Percentiles rank a stretch among this genome's conserved stretches.
Evolutionary conservation across 2,888 invertebrate species (phyloP).

Genomic region (Ischnus inquisitorius): DNA sequence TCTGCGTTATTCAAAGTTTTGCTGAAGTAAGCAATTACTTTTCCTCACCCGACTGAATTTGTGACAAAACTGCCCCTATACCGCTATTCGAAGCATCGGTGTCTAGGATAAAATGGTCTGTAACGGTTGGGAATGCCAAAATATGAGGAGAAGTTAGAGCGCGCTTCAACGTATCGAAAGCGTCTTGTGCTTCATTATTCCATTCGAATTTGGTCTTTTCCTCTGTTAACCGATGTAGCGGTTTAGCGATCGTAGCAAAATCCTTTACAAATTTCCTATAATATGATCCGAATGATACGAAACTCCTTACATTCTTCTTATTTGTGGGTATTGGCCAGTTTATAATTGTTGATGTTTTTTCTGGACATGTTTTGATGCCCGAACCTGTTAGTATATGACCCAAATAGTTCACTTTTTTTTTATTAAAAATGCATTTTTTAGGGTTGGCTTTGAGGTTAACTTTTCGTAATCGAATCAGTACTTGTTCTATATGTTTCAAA

Average conservation of each 20-base stretch:
- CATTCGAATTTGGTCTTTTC: constrained; percentile 33
- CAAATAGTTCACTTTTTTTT: constrained; percentile 16
- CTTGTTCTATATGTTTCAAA: constrained; percentile 40
- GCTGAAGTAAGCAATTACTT: constrained; percentile 49
- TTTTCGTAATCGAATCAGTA: constrained; percentile 1
- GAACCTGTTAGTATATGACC: constrained; percentile 33
- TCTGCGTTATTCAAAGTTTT: constrained; percentile 34
- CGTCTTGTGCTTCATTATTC: constrained; percentile 1
- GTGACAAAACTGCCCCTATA: constrained; percentile 47
- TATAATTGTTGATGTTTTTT: constrained; percentile 28
- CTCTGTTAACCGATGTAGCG: constrained; percentile 34
- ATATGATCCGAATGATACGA: constrained; percentile 53
- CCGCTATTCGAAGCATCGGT: constrained; percentile 49
- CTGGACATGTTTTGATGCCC: constrained; percentile 32
- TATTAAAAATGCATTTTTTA: constrained; percentile 20
- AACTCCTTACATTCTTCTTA: constrained; percentile 27
- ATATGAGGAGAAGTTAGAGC: constrained; percentile 45
- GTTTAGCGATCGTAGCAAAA: constrained; percentile 43
- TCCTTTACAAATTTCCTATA: constrained; percentile 53
- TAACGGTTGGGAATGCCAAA: constrained; percentile 24
- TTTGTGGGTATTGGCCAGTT: constrained; percentile 46
- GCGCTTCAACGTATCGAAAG: constrained; percentile 23
- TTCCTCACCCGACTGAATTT: constrained; percentile 40
- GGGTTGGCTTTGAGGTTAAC: background rate
- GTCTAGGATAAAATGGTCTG: constrained; percentile 23